A percentile compares a stretch with the other conserved stretches of the same genome.
phyloP scores from a whole-genome alignment of 2,888 invertebrate genomes.

The Cristatella mucedo region DNA sequence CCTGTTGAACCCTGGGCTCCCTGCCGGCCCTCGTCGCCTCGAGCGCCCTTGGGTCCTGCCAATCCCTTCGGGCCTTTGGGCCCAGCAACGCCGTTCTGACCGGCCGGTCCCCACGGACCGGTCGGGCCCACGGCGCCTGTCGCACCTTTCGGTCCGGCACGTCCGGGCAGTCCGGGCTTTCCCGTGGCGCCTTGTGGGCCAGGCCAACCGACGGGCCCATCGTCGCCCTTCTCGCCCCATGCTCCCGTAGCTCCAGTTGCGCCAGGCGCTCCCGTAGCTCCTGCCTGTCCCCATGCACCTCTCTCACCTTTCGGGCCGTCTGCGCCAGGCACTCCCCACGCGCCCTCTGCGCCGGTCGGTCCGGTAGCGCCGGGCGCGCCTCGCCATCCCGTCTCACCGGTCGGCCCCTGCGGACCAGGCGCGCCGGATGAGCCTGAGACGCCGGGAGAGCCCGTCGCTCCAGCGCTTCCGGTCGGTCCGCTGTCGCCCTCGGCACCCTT shows the following conservation, averaged over 20 bases:
- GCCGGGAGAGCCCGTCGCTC: neutral
- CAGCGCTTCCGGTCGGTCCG: neutral
- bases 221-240: neutral
- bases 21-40: neutral
- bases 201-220: slow-evolving; percentile 3
- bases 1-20: slow-evolving; percentile 4
- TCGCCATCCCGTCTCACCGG: slow-evolving; percentile 9
- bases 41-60: neutral
- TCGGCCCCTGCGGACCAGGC: slow-evolving; percentile 8
- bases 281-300: slow-evolving; percentile 1
- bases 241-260: slow-evolving; percentile 4
- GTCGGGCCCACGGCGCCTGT: slow-evolving; percentile 7
- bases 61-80: slow-evolving; percentile 7
- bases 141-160: slow-evolving; percentile 5
- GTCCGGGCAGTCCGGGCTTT: slow-evolving; percentile 9
- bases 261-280: slow-evolving; percentile 1
- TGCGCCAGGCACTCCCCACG: slow-evolving; percentile 2
- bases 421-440: slow-evolving; percentile 5
- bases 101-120: slow-evolving; percentile 7
- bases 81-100: slow-evolving; percentile 10
- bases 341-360: slow-evolving; percentile 8
- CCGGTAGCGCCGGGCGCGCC: slow-evolving; percentile 8
- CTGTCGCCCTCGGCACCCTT: neutral
- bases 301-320: slow-evolving; percentile 2
- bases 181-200: slow-evolving; percentile 9